Conservation (phyloP, 2,797 vertebrate genomes). For the Sebastes kiyomatsui region DNA sequence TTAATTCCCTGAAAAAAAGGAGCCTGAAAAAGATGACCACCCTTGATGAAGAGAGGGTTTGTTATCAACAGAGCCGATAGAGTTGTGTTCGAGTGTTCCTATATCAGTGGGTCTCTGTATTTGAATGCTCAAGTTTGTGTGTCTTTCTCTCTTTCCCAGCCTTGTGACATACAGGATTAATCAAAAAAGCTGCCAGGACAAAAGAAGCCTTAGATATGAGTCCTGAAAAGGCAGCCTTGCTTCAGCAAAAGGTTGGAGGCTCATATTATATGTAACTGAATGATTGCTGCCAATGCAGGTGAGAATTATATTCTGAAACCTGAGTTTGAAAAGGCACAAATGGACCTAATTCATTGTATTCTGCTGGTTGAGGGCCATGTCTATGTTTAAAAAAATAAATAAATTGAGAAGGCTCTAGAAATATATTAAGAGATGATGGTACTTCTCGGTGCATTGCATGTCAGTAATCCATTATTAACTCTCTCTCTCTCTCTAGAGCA, state of each 20-base stretch:
- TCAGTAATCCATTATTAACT: not conserved
- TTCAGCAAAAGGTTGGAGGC: slow-evolving; percentile 8
- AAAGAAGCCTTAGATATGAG: slow-evolving; percentile 29
- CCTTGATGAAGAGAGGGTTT: slow-evolving; percentile 14
- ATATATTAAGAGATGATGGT: not conserved
- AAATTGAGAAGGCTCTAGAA: not conserved
- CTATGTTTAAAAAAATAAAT: not conserved
- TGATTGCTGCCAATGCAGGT: slow-evolving; percentile 3
- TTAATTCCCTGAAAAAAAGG: slow-evolving; percentile 39
- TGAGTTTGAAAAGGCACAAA: slow-evolving; percentile 8
- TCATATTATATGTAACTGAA: slow-evolving; percentile 23
- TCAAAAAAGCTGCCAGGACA: slow-evolving; percentile 33
- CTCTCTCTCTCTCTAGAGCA: not conserved
- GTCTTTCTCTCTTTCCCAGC: not conserved
- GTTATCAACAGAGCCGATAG: slow-evolving; percentile 10
- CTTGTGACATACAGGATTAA: slow-evolving; percentile 18
- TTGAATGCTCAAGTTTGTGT: not conserved
- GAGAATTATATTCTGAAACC: slow-evolving; percentile 9
- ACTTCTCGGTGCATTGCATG: not conserved
- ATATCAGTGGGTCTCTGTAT: not conserved
- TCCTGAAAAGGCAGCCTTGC: slow-evolving; percentile 8
- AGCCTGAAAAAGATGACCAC: slow-evolving; percentile 46
- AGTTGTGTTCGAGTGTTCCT: not conserved
- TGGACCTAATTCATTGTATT: slow-evolving; percentile 2
- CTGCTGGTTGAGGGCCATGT: not conserved